Evolutionary conservation across 2,888 invertebrate genomes (phyloP), one percentile per base, ranked within the genome.

Genomic region (Meteorus cinctellus): DNA sequence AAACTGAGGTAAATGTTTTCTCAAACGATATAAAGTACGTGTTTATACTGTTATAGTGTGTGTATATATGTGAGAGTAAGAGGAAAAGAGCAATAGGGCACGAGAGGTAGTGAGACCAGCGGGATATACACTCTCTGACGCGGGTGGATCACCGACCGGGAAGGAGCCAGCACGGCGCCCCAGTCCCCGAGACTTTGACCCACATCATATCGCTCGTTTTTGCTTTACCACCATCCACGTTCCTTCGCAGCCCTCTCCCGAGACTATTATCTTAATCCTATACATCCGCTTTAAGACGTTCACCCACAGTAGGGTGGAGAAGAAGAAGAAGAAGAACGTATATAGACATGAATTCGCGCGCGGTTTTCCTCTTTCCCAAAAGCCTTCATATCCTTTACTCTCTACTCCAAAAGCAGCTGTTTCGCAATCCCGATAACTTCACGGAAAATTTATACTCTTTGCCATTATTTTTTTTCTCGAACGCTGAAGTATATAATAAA

Each of bases 221-320:
- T 88, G 88, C 87, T 84, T 82, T 80, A 80, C 80, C 79, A 81
- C 81, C 83, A 82, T 86, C 84, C 82, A 78, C 79, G 82, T 81
- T 84, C 83, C 84, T 86, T 86, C 85, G 80, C 79, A 78, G 77
- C 81, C 84, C 86, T 84, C 84, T 48, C 55, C 77, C 83, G 83
- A 86, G 87, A 86, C 88, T 87, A 88, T 88, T 86, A 88, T 88
- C 88, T 88, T 88, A 88, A 88, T 88, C 87, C 87, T 85, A 86
- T 87, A 88, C 87, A 87, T 87, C 88, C 86, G 85, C 87, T 88
- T 88, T 88, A 88, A 88, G 88, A 86, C 77, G 79, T 77, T 82
- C 79, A 73, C 75, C 76, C 75, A 60, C 72, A 51, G 69, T 29
- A 70, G 55, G 55, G 27, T 60, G 45, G 29, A 59, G 31, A 41